Evolutionary conservation across 1,140 invertebrate genomes (phyloP), one percentile per base, ranked within the genome.

Genomic region (Trichonephila inaurata): DNA sequence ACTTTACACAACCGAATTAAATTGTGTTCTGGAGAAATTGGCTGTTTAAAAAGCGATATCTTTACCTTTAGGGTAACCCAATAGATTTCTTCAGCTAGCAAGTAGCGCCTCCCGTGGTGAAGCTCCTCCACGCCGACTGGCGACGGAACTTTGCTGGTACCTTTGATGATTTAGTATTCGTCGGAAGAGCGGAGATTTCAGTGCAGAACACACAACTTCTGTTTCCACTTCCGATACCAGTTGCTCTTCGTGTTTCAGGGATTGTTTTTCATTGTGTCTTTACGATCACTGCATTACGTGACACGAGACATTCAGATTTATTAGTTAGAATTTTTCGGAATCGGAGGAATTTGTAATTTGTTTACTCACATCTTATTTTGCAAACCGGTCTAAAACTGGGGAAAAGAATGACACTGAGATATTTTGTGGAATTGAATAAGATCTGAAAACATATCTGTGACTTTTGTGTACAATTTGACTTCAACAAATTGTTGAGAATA

Each of bases 161-260:
- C 69, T 72, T 72, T 14, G 69, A 28, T 72, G 69, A 72, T 72
- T 72, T 72, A 72, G 69, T 72, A 66, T 21, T 66, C 64, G 64
- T n/a, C 28, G 19, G 69, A 33, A 28, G 69, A 40, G 28, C 69
- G 69, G 28, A 33, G 69, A 33, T 24, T 24, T 28, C 16, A 24
- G 28, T 4, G 28, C 14, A 16, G 28, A 72, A 24, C 10, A 72
- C 12, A 24, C 14, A 7, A 16, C 12, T 72, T 28, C 24, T 28
- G 28, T 72, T 24, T 33, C 14, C 10, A 5, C 28, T 28, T 72
- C 69, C 69, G 69, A 33, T 72, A 72, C 69, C 24, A 72, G 69
- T 72, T 72, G 69, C 69, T 33, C 28, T 72, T 72, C 69, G 69
- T 72, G 24, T 24, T 33, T 10, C 10, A 14, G 28, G 69, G 14